These are phyloP conservation scores for Melanostigma gelatinosum DNA, from an alignment of 2,113 vertebrate genomes.

Conservation along the genomic window DNA sequence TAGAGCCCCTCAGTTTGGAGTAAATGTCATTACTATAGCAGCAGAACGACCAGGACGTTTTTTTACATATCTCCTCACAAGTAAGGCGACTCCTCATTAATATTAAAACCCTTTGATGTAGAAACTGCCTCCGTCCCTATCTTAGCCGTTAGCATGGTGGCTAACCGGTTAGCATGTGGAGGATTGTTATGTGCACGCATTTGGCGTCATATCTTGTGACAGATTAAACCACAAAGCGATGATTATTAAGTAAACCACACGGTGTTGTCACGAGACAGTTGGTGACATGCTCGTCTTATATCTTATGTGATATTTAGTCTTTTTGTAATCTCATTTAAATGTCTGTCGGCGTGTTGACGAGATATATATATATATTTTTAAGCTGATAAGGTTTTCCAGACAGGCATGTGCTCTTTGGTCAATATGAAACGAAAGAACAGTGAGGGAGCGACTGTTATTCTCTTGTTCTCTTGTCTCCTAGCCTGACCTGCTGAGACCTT, in stretches of 20 bases:
- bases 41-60: background rate
- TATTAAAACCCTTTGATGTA: constrained; percentile 1
- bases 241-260: background rate
- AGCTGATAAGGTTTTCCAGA: constrained; percentile 2
- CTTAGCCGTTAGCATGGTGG: constrained; percentile 47
- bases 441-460: background rate
- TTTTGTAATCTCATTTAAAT: background rate
- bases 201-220: constrained; percentile 34
- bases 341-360: constrained; percentile 22
- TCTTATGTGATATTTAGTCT: background rate
- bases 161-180: constrained; percentile 77
- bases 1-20: background rate
- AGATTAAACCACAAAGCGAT: constrained; percentile 1
- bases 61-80: background rate
- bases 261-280: background rate
- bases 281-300: background rate
- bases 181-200: constrained; percentile 30
- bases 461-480: constrained; percentile 6
- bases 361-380: background rate
- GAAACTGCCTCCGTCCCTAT: constrained; percentile 26
- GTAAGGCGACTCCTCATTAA: constrained; percentile 1
- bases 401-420: background rate
- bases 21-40: background rate
- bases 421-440: background rate
- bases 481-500: constrained; percentile 59